A percentile compares a stretch with the other conserved stretches of the same genome.
These are phyloP conservation scores for Trissoscelio sp. DNA, from an alignment of 2,888 invertebrate species.

Conservation along the genomic window DNA sequence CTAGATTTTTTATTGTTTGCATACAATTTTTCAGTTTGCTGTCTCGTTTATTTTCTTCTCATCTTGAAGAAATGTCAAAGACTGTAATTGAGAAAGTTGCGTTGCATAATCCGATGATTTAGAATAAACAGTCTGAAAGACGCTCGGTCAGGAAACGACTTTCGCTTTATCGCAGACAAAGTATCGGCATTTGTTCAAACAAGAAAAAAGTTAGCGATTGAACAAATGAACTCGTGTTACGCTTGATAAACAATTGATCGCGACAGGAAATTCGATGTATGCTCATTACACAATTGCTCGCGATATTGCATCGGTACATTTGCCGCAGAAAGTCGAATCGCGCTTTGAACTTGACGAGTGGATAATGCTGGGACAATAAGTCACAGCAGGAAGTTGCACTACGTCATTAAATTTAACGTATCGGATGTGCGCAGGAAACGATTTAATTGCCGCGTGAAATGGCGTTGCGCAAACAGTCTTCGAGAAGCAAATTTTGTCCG, in stretches of 20 bases:
- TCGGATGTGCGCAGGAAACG: constrained; percentile 1
- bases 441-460: constrained; percentile 15
- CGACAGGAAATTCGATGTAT: neutral
- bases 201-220: no score
- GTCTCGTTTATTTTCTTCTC: neutral
- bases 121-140: neutral
- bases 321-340: neutral
- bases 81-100: neutral
- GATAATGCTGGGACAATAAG: constrained; percentile 7
- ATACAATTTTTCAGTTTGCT: neutral
- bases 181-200: constrained; percentile 1
- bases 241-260: neutral
- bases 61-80: neutral
- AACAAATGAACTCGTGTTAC: no score
- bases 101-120: neutral
- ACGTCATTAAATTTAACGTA: neutral
- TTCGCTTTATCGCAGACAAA: neutral
- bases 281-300: neutral
- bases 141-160: neutral
- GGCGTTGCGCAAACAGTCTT: neutral
- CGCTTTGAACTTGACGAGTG: constrained; percentile 8
- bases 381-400: neutral
- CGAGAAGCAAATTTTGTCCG: constrained; percentile 4
- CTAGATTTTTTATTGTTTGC: neutral
- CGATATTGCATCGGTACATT: neutral